phyloP scores from a whole-genome alignment of 2,113 vertebrate species.

The Centropus bengalensis region DNA sequence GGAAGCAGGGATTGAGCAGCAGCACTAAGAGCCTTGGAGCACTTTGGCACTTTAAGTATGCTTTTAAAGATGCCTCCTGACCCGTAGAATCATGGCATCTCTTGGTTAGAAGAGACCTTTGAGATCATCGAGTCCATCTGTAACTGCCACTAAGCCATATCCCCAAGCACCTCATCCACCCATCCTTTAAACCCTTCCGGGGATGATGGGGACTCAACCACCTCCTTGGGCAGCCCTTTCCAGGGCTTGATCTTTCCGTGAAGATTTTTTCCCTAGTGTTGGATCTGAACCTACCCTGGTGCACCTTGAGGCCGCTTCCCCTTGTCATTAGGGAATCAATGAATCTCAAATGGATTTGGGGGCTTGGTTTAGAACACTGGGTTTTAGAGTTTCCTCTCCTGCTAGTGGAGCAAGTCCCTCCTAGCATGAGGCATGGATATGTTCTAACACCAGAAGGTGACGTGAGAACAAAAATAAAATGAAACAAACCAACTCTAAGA shows the following conservation, averaged over 20 bases:
- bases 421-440: neutral
- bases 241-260: too few relatives aligned
- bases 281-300: too few relatives aligned
- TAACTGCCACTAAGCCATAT: too few relatives aligned
- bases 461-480: neutral
- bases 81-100: too few relatives aligned
- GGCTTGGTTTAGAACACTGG: neutral
- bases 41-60: neutral
- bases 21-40: neutral
- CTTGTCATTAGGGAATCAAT: neutral
- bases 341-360: neutral
- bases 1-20: neutral
- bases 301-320: neutral
- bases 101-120: too few relatives aligned
- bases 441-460: neutral
- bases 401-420: neutral
- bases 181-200: too few relatives aligned
- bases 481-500: neutral
- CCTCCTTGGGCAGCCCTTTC: too few relatives aligned
- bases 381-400: neutral
- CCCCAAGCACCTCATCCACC: too few relatives aligned
- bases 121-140: too few relatives aligned
- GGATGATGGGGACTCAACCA: too few relatives aligned
- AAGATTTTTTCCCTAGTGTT: too few relatives aligned
- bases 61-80: too few relatives aligned